Evolutionary conservation across 1,140 invertebrate species (phyloP).

Genomic region (Euura saliciscinereae): DNA sequence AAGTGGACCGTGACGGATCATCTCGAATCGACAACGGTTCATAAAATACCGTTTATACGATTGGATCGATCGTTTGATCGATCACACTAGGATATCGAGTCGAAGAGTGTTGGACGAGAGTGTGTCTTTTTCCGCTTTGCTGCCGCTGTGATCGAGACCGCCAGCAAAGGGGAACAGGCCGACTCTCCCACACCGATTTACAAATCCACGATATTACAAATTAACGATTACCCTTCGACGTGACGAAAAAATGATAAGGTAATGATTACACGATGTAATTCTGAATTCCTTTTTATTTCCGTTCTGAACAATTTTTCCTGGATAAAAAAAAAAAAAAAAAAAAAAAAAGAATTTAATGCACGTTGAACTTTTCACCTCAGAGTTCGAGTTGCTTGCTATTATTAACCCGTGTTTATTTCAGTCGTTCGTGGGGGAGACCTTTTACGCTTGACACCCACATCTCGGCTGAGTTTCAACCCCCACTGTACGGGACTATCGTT

Average conservation of each 20-base stretch:
- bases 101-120: conserved; percentile 40
- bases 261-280: conserved; percentile 21
- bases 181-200: conserved; percentile 42
- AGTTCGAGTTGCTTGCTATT: neutral
- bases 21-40: too few relatives aligned
- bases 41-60: too few relatives aligned
- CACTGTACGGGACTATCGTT: too few relatives aligned
- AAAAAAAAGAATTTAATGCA: neutral
- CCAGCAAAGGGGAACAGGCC: conserved; percentile 53
- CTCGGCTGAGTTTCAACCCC: neutral
- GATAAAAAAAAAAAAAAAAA: neutral
- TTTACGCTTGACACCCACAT: neutral
- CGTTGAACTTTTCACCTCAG: too few relatives aligned
- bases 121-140: conserved; percentile 55
- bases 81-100: too few relatives aligned
- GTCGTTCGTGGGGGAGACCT: neutral
- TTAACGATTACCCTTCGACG: conserved; percentile 14
- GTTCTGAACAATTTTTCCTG: conserved; percentile 16
- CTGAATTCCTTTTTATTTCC: conserved; percentile 16
- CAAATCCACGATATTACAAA: conserved; percentile 34
- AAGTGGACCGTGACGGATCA: too few relatives aligned
- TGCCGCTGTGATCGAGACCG: conserved; percentile 47
- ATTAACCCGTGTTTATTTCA: neutral
- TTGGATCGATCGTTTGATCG: too few relatives aligned
- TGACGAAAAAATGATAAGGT: neutral